These are phyloP conservation scores for Malthinus seriepunctatus DNA, from an alignment of 2,888 invertebrate species.

Conservation along the genomic window DNA sequence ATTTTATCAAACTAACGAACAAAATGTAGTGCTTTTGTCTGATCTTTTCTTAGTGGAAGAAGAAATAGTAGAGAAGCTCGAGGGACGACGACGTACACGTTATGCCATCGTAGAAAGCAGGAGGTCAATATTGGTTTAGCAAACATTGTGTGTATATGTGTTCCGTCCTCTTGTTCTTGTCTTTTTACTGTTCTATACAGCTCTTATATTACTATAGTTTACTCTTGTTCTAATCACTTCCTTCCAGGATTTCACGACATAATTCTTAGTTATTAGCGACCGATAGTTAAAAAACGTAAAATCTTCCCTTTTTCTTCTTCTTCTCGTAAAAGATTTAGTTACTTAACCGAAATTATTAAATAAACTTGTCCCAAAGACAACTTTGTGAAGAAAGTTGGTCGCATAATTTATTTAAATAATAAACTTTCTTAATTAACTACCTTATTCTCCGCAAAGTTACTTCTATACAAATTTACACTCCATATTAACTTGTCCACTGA, in stretches of 20 bases:
- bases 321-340: too few relatives aligned
- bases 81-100: slow-evolving; percentile 32
- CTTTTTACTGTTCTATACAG: slow-evolving; percentile 16
- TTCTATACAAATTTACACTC: slow-evolving; percentile 7
- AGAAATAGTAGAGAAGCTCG: slow-evolving; percentile 18
- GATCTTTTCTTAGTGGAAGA: slow-evolving; percentile 5
- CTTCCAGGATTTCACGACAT: slow-evolving; percentile 11
- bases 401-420: slow-evolving; percentile 5
- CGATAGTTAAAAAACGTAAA: too few relatives aligned
- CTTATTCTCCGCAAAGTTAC: slow-evolving; percentile 7
- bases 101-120: slow-evolving; percentile 28
- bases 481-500: neutral
- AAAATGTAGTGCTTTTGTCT: slow-evolving; percentile 15
- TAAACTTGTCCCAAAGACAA: too few relatives aligned
- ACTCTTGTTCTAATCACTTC: slow-evolving; percentile 18
- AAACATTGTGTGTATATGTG: slow-evolving; percentile 17
- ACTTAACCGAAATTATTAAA: too few relatives aligned
- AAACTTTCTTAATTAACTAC: slow-evolving; percentile 16
- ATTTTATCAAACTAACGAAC: slow-evolving; percentile 14
- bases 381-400: too few relatives aligned
- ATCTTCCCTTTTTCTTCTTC: too few relatives aligned
- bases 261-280: slow-evolving; percentile 3
- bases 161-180: slow-evolving; percentile 17
- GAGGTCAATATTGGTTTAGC: slow-evolving; percentile 28
- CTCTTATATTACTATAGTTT: slow-evolving; percentile 14